phyloP scores from a whole-genome alignment of 2,888 invertebrate genomes.

The Volucella zonaria region DNA sequence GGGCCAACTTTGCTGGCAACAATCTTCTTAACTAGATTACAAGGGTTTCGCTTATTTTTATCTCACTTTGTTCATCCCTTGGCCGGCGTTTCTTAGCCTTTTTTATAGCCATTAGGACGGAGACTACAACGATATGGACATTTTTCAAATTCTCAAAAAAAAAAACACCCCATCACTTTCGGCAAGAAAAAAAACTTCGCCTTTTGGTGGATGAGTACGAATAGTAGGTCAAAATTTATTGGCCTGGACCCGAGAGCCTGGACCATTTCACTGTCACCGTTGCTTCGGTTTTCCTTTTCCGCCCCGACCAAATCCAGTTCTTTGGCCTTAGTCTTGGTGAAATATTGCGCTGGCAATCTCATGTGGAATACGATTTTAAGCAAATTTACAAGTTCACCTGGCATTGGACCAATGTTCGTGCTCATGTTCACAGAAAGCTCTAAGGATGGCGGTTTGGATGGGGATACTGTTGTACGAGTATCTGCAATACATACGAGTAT shows the following conservation, averaged over 20 bases:
- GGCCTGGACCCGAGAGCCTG: neutral
- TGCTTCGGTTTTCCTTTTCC: neutral
- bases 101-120: neutral
- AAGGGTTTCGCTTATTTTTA: constrained; percentile 68
- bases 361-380: neutral
- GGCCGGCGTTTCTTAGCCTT: neutral
- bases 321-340: neutral
- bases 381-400: constrained; percentile 40
- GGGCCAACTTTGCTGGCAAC: constrained; percentile 35
- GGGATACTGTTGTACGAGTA: constrained; percentile 5
- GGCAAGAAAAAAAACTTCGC: no score
- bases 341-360: neutral
- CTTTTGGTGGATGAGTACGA: no score
- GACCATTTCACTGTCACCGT: constrained; percentile 12
- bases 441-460: neutral
- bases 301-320: neutral
- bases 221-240: neutral
- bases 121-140: constrained; percentile 22
- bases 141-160: neutral
- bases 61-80: constrained; percentile 38
- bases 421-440: no score
- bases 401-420: constrained; percentile 55
- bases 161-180: neutral
- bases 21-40: constrained; percentile 69
- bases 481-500: neutral